Percentiles rank a stretch among this genome's conserved stretches.
phyloP scores from a whole-genome alignment of 2,888 invertebrate species.

The Lingula anatina region DNA sequence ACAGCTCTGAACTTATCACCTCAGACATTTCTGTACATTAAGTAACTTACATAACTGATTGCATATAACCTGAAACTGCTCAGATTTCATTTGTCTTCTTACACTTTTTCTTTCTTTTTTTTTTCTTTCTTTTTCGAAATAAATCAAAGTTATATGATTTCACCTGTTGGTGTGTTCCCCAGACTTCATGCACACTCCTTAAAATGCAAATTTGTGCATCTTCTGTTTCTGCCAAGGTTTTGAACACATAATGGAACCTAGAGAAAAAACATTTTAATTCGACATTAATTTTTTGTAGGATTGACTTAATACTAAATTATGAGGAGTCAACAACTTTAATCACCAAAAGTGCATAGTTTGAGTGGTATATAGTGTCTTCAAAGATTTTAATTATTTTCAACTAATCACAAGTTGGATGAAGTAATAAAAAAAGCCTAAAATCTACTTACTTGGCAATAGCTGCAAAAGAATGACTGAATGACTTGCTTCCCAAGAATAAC shows the following conservation, averaged over 20 bases:
- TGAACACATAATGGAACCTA: conserved; percentile 54
- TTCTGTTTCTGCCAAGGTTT: conserved; percentile 87
- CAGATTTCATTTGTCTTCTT: too few relatives aligned
- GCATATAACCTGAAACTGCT: background rate
- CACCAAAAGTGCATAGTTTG: too few relatives aligned
- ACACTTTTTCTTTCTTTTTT: too few relatives aligned
- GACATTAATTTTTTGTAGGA: too few relatives aligned
- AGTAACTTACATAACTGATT: background rate
- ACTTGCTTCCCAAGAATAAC: conserved; percentile 88
- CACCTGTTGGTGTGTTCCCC: conserved; percentile 81
- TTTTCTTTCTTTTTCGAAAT: too few relatives aligned
- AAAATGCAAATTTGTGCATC: conserved; percentile 93
- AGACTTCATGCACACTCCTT: conserved; percentile 88
- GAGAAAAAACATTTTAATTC: conserved; percentile 48
- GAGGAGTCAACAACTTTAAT: too few relatives aligned
- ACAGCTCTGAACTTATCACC: background rate
- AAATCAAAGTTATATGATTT: too few relatives aligned
- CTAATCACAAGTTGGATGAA: too few relatives aligned
- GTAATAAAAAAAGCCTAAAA: too few relatives aligned
- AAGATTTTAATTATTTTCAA: too few relatives aligned
- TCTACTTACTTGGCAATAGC: conserved; percentile 91
- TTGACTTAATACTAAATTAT: too few relatives aligned
- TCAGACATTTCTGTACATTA: background rate
- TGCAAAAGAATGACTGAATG: conserved; percentile 96
- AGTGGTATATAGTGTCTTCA: too few relatives aligned